Conservation (phyloP, 2,888 invertebrate genomes). For the Bellardia pandia region DNA sequence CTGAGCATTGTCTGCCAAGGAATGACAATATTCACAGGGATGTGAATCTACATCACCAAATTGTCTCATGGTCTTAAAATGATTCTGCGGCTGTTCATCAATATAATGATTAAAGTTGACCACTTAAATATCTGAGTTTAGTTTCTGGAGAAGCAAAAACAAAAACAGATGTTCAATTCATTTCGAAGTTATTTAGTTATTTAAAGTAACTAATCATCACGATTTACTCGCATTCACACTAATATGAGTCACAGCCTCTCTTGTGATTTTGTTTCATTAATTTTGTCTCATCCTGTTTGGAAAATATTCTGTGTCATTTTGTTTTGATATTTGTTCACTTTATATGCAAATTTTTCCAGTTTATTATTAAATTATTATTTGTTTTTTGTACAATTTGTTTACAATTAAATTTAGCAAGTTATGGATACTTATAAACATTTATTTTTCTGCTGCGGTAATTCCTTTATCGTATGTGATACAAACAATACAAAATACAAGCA, state of each 20-base stretch:
- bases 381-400: constrained; percentile 58
- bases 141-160: too few species aligned
- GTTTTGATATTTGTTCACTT: constrained; percentile 25
- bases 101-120: too few species aligned
- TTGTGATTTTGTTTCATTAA: neutral
- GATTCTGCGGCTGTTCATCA: too few species aligned
- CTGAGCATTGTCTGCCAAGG: too few species aligned
- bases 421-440: constrained; percentile 51
- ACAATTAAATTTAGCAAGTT: constrained; percentile 63
- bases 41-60: too few species aligned
- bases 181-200: too few species aligned
- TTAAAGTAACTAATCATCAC: too few species aligned
- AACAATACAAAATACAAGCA: constrained; percentile 32
- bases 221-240: neutral
- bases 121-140: too few species aligned
- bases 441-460: constrained; percentile 35
- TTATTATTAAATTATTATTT: constrained; percentile 40
- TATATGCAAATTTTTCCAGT: constrained; percentile 24
- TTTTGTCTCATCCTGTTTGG: neutral
- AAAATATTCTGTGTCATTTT: neutral
- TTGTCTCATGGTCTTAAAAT: too few species aligned
- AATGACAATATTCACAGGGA: too few species aligned
- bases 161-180: too few species aligned
- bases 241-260: neutral
- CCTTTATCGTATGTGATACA: constrained; percentile 32